Conservation (phyloP, 2,797 vertebrate genomes). For the Falco naumanni region DNA sequence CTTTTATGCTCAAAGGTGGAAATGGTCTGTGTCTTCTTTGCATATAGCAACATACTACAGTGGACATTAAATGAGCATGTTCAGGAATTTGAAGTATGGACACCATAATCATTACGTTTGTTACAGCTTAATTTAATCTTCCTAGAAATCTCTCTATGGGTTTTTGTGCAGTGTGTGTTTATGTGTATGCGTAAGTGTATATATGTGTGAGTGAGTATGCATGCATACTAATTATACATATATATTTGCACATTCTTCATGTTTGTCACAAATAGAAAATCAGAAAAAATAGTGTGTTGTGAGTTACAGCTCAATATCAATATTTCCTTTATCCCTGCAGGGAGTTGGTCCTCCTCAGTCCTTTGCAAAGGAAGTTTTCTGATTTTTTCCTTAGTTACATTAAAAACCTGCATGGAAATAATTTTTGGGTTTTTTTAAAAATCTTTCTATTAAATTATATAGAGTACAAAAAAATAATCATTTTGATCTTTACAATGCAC, state of each 20-base stretch:
- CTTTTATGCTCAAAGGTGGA: not conserved
- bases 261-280: not conserved
- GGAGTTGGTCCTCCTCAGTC: not conserved
- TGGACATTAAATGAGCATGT: not conserved
- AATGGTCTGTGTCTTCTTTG: not conserved
- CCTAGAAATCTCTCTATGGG: not conserved
- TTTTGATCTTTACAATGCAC: not conserved
- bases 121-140: not conserved
- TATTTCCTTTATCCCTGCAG: not conserved
- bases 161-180: not conserved
- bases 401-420: not conserved
- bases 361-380: not conserved
- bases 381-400: not conserved
- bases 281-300: not conserved
- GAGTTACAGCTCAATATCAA: not conserved
- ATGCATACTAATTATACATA: too few species aligned
- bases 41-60: not conserved
- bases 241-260: not conserved
- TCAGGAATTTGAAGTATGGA: not conserved
- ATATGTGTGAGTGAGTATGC: fast-evolving
- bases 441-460: not conserved
- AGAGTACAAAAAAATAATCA: not conserved
- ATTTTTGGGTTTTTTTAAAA: not conserved
- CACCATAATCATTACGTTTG: not conserved
- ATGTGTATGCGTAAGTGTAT: too few species aligned